Evolutionary conservation across 1,140 invertebrate genomes (phyloP).

Genomic region (Cyclargus thomasi): DNA sequence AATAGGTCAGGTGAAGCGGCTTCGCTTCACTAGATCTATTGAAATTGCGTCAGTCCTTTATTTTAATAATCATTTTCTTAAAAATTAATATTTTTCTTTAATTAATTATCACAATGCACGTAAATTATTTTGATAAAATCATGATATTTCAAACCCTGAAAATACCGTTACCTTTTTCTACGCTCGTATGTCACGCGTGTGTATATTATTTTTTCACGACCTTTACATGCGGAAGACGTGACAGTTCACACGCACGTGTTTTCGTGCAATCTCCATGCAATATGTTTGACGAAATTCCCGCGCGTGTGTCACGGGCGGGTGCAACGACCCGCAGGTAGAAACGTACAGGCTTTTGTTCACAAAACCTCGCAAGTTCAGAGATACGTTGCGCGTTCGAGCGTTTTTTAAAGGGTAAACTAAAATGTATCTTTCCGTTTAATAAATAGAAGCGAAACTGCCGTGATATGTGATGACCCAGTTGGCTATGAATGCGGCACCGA

Average conservation of each 20-base stretch:
- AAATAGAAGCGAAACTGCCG: slow-evolving; percentile 17
- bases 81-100: too few species aligned
- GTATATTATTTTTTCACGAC: too few species aligned
- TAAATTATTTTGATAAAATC: too few species aligned
- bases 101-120: too few species aligned
- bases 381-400: slow-evolving; percentile 25
- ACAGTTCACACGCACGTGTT: background rate
- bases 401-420: slow-evolving; percentile 24
- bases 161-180: too few species aligned
- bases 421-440: slow-evolving; percentile 15
- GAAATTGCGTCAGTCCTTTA: too few species aligned
- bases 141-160: too few species aligned
- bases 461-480: slow-evolving; percentile 25
- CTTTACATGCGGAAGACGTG: too few species aligned
- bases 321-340: slow-evolving; percentile 41
- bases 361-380: slow-evolving; percentile 31
- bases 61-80: too few species aligned
- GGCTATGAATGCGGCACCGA: slow-evolving; percentile 26
- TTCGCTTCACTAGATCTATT: too few species aligned
- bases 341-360: slow-evolving; percentile 40
- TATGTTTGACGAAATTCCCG: background rate
- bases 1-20: too few species aligned
- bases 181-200: too few species aligned
- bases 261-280: background rate
- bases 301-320: slow-evolving; percentile 21